phyloP scores from a whole-genome alignment of 2,113 vertebrate genomes.

The Craseonycteris thonglongyai region DNA sequence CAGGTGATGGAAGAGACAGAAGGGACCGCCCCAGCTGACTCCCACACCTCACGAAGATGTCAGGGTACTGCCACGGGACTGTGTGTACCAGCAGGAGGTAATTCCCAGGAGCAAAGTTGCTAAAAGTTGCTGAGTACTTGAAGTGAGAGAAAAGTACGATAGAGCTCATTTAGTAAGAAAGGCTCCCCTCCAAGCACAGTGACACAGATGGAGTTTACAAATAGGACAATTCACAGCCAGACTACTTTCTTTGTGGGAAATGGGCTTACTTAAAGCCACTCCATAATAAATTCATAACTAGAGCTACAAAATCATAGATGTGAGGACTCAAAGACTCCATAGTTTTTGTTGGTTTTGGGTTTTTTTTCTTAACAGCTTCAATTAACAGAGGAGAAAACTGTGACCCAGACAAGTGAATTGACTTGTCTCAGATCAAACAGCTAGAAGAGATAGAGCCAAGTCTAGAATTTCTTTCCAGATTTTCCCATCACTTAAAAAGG shows the following conservation, averaged over 20 bases:
- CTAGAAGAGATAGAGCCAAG: neutral
- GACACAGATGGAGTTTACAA: neutral
- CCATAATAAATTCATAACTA: neutral
- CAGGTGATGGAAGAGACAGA: neutral
- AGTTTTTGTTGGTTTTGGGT: too few relatives aligned
- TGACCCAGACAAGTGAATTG: neutral
- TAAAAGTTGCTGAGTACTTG: constrained; percentile 79
- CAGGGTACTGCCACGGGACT: constrained; percentile 42
- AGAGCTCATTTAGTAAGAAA: neutral
- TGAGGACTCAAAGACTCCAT: neutral
- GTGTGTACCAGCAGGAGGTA: constrained; percentile 76
- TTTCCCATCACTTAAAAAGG: neutral
- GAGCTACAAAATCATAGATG: neutral
- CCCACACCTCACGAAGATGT: constrained; percentile 73
- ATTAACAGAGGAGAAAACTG: neutral
- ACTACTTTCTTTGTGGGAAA: neutral
- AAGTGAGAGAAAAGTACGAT: neutral
- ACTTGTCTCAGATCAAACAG: neutral
- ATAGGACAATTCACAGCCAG: neutral
- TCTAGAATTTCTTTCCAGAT: neutral
- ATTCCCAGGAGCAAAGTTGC: constrained; percentile 70
- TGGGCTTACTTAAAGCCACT: neutral
- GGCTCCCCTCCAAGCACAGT: neutral
- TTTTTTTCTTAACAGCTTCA: neutral
- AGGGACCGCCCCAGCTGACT: constrained; percentile 59